Evolutionary conservation across 1,140 invertebrate genomes (phyloP), one percentile per base, ranked within the genome.

Genomic region (Pteromalus puparum): DNA sequence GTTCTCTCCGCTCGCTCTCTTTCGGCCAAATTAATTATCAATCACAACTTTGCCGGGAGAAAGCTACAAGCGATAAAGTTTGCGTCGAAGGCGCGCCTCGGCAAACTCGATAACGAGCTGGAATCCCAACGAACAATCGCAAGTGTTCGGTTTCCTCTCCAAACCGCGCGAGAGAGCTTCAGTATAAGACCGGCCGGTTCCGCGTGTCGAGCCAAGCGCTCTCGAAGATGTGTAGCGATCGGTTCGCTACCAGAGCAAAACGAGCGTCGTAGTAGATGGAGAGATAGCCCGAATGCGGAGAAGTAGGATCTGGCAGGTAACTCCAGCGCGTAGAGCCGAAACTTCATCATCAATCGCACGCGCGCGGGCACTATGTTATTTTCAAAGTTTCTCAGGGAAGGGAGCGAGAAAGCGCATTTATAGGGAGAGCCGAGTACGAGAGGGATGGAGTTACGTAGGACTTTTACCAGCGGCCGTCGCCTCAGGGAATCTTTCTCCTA

Each of bases 291-390:
- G 73, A 30, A 34, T 30, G 28, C 13, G 42, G 48, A 28, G 21
- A 65, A 26, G 48, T 18, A 53, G 10, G 26, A 18, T 12, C 15
- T 34, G 18, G 24, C 53, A 28, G 48, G n/a, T 30, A 38, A 9
- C 76, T 79, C 30, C 30, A 1, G 76, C 48, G 21, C 30, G 15
- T 42, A 13, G 67, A 28, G 26, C 24, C 87, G 84, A 88, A 89
- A 89, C 82, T 88, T 89, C 86, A 86, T 86, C 88, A 87, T 88
- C 84, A 85, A 89, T 89, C 86, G 81, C 26, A 79, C 82, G 84
- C 82, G 80, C 82, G 84, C 82, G 80, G 18, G 34, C 75, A 48
- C 86, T 83, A n/a, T n/a, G 72, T 86, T 89, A 87, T 89, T 88
- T 87, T 85, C 83, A 85, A 87, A 88, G 86, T 88, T 88, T 85